Evolutionary conservation across 2,113 vertebrate genomes (phyloP), one percentile per base, ranked within the genome.

Genomic region (Deroptyus accipitrinus): DNA sequence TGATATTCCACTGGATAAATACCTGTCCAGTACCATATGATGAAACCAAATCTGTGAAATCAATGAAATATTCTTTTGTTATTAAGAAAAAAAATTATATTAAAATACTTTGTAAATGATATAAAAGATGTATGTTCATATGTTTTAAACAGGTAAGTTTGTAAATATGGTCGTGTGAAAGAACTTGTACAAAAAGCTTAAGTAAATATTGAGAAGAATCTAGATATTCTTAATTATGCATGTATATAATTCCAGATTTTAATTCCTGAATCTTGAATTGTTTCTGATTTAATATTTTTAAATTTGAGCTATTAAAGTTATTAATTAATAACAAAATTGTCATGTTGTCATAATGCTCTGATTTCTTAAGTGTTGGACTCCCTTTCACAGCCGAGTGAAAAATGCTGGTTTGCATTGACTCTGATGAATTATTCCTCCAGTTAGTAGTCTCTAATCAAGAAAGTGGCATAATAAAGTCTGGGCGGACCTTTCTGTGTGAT

Each of bases 271-370:
- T 64, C 37, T 75, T 88, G 28, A 90, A 69, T 96, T 92, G 66
- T 83, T 94, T 91, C 39, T 90, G 83, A 33, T 48, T 85, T 78
- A 93, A 86, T 96, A 92, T 95, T 96, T 97, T 96, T 89, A 69
- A 94, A 95, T 80, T 93, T 94, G 83, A 92, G 11, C 94, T 88
- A 88, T 94, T 91, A 94, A 97, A 92, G 31, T 76, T 77, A 91
- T 79, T 93, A 93, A 82, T 88, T 93, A 94, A 93, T 70, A 70
- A 72, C 9, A 78, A 66, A 79, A 31, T 18, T 62, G 48, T 78
- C 23, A 12, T 33, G 48, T 92, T 90, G 81, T 91, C 52, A 83
- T 76, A 54, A 51, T 66, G 31, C 13, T 79, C 49, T 72, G 7
- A 44, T 82, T 90, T 76, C 30, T 67, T 55, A 78, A 33, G 7